Percentiles rank a stretch among this genome's conserved stretches.
Conservation (phyloP, 2,888 invertebrate genomes). For the Caenorhabditis uteleia region DNA sequence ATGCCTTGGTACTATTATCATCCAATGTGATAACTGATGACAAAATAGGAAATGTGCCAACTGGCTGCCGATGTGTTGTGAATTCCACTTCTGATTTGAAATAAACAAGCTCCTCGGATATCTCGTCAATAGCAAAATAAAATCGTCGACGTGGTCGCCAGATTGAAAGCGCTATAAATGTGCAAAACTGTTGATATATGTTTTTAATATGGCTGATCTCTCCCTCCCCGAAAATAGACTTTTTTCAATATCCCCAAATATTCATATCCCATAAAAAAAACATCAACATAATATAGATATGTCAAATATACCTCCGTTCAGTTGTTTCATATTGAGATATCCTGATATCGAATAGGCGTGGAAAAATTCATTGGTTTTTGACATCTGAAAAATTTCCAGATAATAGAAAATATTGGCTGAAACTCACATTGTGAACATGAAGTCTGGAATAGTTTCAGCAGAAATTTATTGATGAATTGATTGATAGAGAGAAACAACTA, state of each 20-base stretch:
- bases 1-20: slow-evolving; percentile 53
- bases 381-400: not conserved
- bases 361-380: slow-evolving; percentile 13
- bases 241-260: too few species aligned
- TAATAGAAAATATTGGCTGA: too few species aligned
- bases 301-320: slow-evolving; percentile 43
- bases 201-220: too few species aligned
- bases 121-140: slow-evolving; percentile 64
- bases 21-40: slow-evolving; percentile 51
- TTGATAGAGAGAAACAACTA: too few species aligned
- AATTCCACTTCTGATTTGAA: slow-evolving; percentile 61
- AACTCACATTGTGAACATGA: too few species aligned
- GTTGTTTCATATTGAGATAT: slow-evolving; percentile 58
- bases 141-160: slow-evolving; percentile 52
- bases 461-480: too few species aligned
- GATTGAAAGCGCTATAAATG: slow-evolving; percentile 53
- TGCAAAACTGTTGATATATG: not conserved
- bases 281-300: too few species aligned
- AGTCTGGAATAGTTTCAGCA: too few species aligned
- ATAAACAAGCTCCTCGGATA: slow-evolving; percentile 57
- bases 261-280: too few species aligned
- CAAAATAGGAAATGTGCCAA: slow-evolving; percentile 49
- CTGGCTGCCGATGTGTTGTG: slow-evolving; percentile 31
- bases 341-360: slow-evolving; percentile 61
- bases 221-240: too few species aligned